phyloP scores from a whole-genome alignment of 2,888 invertebrate genomes.

The Nemotelus nigrinus region DNA sequence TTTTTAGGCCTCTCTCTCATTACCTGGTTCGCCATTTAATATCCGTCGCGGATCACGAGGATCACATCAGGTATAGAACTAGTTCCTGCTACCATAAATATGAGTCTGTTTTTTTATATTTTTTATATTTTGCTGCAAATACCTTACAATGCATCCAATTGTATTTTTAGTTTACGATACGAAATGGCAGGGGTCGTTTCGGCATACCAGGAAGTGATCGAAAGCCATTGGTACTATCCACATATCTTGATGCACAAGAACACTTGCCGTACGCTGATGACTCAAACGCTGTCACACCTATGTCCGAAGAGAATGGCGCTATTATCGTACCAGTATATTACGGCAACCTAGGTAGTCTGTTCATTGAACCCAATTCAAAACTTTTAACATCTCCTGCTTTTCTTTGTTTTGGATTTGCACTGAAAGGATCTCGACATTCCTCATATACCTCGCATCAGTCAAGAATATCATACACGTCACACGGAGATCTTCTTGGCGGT shows the following conservation, averaged over 20 bases:
- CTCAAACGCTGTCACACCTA: conserved; percentile 96
- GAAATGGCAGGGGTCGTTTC: conserved; percentile 82
- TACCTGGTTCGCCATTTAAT: conserved; percentile 97
- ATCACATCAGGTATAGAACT: conserved; percentile 75
- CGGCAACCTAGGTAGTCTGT: conserved; percentile 77
- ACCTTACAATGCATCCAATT: too few species aligned
- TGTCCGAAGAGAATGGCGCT: conserved; percentile 97
- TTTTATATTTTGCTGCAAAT: background rate
- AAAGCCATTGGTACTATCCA: conserved; percentile 92
- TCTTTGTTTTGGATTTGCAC: background rate
- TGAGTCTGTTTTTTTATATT: background rate
- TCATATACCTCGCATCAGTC: conserved; percentile 96
- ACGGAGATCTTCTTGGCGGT: conserved; percentile 87
- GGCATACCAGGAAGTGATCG: conserved; percentile 86
- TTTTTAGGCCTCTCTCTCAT: conserved; percentile 88
- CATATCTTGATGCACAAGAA: conserved; percentile 93
- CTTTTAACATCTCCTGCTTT: conserved; percentile 34
- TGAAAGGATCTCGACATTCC: conserved; percentile 83
- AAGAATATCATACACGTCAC: conserved; percentile 92
- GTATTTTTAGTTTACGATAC: conserved; percentile 77
- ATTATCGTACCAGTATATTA: conserved; percentile 93
- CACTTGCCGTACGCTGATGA: conserved; percentile 97
- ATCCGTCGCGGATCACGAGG: conserved; percentile 88
- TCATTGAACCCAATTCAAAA: conserved; percentile 17
- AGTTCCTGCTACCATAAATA: background rate